A percentile compares a stretch with the other conserved stretches of the same genome.
These are phyloP conservation scores for Bombus turneri DNA, from an alignment of 1,140 invertebrate genomes.

Conservation along the genomic window DNA sequence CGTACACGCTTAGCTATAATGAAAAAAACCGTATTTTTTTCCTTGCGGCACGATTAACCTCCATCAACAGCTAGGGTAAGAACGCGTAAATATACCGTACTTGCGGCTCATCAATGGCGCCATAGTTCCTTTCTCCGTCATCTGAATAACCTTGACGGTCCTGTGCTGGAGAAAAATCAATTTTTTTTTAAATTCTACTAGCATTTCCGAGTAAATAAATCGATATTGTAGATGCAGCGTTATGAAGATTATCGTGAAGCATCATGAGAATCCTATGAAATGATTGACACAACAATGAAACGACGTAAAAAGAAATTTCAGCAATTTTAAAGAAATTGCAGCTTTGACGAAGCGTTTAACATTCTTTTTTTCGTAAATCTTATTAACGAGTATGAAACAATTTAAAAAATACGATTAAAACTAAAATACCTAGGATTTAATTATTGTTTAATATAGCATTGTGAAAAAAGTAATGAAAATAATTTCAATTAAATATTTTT, in stretches of 20 bases:
- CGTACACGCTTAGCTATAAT: too few relatives aligned
- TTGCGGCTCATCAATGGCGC: constrained; percentile 66
- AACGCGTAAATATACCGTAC: constrained; percentile 67
- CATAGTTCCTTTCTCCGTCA: constrained; percentile 72
- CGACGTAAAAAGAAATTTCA: background rate
- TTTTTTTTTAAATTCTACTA: constrained; percentile 33
- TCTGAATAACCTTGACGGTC: constrained; percentile 65
- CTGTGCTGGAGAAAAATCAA: constrained; percentile 69
- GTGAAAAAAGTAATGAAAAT: too few relatives aligned
- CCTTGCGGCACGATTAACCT: background rate
- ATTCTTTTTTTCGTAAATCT: too few relatives aligned
- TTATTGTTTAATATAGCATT: too few relatives aligned
- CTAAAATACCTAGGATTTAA: too few relatives aligned
- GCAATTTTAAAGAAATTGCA: background rate
- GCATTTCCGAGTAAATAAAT: constrained; percentile 42
- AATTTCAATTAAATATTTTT: too few relatives aligned
- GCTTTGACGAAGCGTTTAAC: too few relatives aligned
- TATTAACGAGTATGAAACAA: too few relatives aligned
- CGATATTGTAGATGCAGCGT: constrained; percentile 3
- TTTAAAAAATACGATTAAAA: background rate
- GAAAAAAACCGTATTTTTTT: constrained; percentile 33
- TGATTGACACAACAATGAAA: background rate
- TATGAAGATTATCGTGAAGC: background rate
- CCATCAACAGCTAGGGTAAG: constrained; percentile 33
- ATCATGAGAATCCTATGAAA: background rate